Percentiles rank a stretch among this genome's conserved stretches.
phyloP scores from a whole-genome alignment of 1,140 invertebrate genomes.

The Coelopa frigida region DNA sequence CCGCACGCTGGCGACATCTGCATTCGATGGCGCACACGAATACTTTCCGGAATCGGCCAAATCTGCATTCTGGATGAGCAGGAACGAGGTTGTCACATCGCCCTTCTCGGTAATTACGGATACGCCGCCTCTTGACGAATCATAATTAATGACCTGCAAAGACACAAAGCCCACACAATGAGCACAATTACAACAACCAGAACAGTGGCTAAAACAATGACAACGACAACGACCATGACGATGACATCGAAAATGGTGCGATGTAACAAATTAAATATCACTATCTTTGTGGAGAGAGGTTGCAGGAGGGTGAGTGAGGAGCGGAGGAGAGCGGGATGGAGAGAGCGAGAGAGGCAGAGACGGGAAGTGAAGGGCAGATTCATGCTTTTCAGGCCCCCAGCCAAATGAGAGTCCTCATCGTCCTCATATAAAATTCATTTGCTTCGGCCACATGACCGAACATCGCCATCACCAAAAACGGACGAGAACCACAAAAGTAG shows the following conservation, averaged over 20 bases:
- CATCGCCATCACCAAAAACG: too few relatives aligned
- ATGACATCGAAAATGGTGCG: too few relatives aligned
- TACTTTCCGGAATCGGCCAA: slow-evolving; percentile 82
- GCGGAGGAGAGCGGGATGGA: not conserved
- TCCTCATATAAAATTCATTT: not conserved
- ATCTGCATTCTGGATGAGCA: slow-evolving; percentile 80
- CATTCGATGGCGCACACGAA: slow-evolving; percentile 83
- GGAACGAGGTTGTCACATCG: slow-evolving; percentile 78
- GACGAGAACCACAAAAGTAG: too few relatives aligned
- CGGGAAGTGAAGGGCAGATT: not conserved
- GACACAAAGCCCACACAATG: slow-evolving; percentile 13
- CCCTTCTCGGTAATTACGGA: slow-evolving; percentile 87
- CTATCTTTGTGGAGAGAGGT: too few relatives aligned
- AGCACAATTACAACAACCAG: too few relatives aligned
- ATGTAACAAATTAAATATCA: too few relatives aligned
- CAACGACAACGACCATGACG: too few relatives aligned
- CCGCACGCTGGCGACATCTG: slow-evolving; percentile 76
- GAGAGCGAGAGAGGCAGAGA: not conserved
- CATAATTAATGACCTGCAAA: slow-evolving; percentile 83
- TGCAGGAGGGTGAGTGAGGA: not conserved
- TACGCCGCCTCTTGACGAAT: slow-evolving; percentile 80
- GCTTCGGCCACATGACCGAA: too few relatives aligned
- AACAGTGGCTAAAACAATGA: too few relatives aligned
- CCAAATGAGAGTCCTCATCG: not conserved
- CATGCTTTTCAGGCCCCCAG: not conserved